Evolutionary conservation across 2,888 invertebrate genomes (phyloP).

Genomic region (Spilosoma lubricipeda): DNA sequence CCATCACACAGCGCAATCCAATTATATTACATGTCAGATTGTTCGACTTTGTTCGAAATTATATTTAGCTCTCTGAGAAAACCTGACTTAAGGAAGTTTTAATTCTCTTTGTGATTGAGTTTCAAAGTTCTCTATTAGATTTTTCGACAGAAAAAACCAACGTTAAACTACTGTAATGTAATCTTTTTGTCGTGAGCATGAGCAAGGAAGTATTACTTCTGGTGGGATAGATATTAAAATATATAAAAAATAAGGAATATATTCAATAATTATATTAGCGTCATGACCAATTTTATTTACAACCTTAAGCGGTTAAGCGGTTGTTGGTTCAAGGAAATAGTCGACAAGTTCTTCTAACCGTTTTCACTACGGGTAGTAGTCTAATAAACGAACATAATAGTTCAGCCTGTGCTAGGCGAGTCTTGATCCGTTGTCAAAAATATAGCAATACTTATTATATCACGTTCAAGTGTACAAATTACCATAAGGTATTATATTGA

Average conservation of each 20-base stretch:
- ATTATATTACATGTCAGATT: slow-evolving; percentile 27
- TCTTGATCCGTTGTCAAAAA: neutral
- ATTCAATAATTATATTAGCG: neutral
- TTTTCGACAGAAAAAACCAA: slow-evolving; percentile 16
- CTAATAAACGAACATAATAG: neutral
- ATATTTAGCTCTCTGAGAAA: slow-evolving; percentile 28
- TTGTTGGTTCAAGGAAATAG: neutral
- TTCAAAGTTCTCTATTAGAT: slow-evolving; percentile 30
- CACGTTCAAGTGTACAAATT: neutral
- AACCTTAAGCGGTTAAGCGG: neutral
- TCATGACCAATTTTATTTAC: neutral
- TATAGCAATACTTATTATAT: neutral
- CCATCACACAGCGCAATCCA: slow-evolving; percentile 10
- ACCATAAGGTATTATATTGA: neutral
- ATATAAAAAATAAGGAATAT: neutral
- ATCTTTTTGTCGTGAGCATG: neutral
- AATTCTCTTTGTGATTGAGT: slow-evolving; percentile 48
- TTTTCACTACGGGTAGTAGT: neutral
- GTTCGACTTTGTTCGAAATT: slow-evolving; percentile 31
- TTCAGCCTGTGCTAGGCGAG: neutral
- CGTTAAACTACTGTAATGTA: neutral
- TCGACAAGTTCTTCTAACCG: neutral
- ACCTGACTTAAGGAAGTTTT: slow-evolving; percentile 29
- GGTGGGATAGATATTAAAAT: neutral
- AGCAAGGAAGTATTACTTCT: neutral